A percentile compares a stretch with the other conserved stretches of the same genome.
These are phyloP conservation scores for Sialis lutaria DNA, from an alignment of 2,888 invertebrate genomes.

Conservation along the genomic window DNA sequence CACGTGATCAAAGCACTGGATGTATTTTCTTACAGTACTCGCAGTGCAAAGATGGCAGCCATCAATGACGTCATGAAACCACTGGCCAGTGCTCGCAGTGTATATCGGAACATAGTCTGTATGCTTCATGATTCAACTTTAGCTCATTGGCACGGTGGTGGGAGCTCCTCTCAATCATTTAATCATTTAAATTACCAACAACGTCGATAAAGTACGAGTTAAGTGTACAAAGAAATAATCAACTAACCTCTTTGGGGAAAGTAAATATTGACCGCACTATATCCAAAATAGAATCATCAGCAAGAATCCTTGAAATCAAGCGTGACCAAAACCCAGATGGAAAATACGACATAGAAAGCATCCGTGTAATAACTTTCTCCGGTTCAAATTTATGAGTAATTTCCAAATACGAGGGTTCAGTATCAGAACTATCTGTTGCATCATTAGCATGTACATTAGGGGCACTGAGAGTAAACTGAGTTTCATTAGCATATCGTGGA, in stretches of 20 bases:
- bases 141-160: no score
- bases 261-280: slow-evolving; percentile 58
- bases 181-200: no score
- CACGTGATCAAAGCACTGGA: no score
- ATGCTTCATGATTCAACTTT: no score
- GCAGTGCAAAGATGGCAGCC: no score
- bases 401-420: slow-evolving; percentile 17
- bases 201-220: no score
- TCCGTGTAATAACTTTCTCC: slow-evolving; percentile 44
- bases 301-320: slow-evolving; percentile 77
- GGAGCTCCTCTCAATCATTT: no score
- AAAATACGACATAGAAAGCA: slow-evolving; percentile 90
- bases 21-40: no score
- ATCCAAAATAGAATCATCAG: slow-evolving; percentile 69
- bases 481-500: slow-evolving; percentile 18
- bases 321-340: slow-evolving; percentile 98
- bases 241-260: slow-evolving; percentile 46
- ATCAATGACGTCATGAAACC: no score
- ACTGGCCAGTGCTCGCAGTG: no score
- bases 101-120: no score
- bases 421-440: slow-evolving; percentile 9
- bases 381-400: slow-evolving; percentile 29
- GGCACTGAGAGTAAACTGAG: slow-evolving; percentile 22
- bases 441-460: slow-evolving; percentile 11
- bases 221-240: not conserved